Percentiles rank a stretch among this genome's conserved stretches.
phyloP scores from a whole-genome alignment of 2,888 invertebrate species.

The Epirrhoe tristata region DNA sequence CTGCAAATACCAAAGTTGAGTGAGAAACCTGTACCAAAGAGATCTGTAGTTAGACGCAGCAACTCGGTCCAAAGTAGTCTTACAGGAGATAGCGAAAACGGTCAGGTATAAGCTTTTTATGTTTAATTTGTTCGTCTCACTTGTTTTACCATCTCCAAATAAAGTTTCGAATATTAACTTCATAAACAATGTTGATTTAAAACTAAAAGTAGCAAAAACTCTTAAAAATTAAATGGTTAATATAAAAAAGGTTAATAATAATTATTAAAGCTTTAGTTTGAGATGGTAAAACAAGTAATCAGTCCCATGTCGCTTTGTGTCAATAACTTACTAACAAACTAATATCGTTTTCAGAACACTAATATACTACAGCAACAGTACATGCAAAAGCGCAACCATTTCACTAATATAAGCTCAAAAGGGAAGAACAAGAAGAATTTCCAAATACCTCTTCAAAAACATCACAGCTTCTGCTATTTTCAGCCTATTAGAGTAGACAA shows the following conservation, averaged over 20 bases:
- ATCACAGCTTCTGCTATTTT: constrained; percentile 88
- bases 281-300: not conserved
- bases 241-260: not conserved
- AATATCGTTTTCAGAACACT: constrained; percentile 86
- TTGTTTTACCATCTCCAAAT: not conserved
- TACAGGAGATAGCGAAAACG: constrained; percentile 65
- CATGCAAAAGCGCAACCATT: constrained; percentile 85
- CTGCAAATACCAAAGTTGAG: constrained; percentile 82
- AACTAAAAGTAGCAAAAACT: no score
- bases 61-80: constrained; percentile 76
- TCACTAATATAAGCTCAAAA: constrained; percentile 80
- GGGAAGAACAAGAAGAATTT: constrained; percentile 86
- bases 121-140: constrained; percentile 47
- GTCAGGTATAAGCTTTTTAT: constrained; percentile 78
- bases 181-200: no score
- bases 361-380: constrained; percentile 85
- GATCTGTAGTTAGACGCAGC: constrained; percentile 72
- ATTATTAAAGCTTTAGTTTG: not conserved
- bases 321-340: constrained; percentile 60
- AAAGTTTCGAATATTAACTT: not conserved
- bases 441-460: constrained; percentile 87
- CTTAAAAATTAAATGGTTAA: no score
- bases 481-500: constrained; percentile 87
- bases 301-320: constrained; percentile 46
- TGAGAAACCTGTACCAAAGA: constrained; percentile 82